Base-by-base conservation (phyloP, 1,140 invertebrate genomes). In the Ctenoplectra terminalis region DNA sequence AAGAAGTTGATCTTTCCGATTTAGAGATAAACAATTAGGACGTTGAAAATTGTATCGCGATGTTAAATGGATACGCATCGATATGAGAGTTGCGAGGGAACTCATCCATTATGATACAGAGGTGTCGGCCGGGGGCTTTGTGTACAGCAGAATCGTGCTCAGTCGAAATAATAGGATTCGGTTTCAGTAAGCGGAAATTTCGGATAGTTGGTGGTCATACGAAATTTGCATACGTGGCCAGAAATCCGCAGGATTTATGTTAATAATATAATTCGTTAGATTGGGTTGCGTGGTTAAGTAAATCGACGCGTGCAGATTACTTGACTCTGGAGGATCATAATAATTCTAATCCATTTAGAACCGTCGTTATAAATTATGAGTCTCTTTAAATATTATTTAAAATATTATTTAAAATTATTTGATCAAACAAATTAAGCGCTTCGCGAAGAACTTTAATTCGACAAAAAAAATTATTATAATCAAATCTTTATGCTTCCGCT, bases 171-270 rank as follows among this genome's bases (percentile, higher is more conserved):
- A 71, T 78, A 78, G 76, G 76, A 78, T 78, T 78, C 66, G 67
- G 76, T 78, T 78, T 78, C 76, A 50, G 76, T 78, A 48, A 78
- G 76, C 66, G 66, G 76, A 78, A 78, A 78, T 71, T 78, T 78
- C 76, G 76, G 66, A 78, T 78, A 78, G 76, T 71, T 60, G 76
- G 54, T 26, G 76, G 76, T 78, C 54, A 48, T 70, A 61, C 66
- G 76, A 78, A 78, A 71, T 71, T 78, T 70, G 66, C 66, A 70
- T 60, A 50, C 31, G 43, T 9, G 76, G 54, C 43, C 54, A 78
- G 76, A 61, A 71, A 78, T 78, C 54, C 66, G 52, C n/a, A 11
- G 76, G 67, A 71, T 78, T 71, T 78, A 78, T 78, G 76, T 78
- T 78, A 71, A 78, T 78, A 70, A 78, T 78, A 78, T 78, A 60